Percentiles rank a stretch among this genome's conserved stretches.
Evolutionary conservation across 2,797 vertebrate species (phyloP).

Genomic region (Alcedo atthis): DNA sequence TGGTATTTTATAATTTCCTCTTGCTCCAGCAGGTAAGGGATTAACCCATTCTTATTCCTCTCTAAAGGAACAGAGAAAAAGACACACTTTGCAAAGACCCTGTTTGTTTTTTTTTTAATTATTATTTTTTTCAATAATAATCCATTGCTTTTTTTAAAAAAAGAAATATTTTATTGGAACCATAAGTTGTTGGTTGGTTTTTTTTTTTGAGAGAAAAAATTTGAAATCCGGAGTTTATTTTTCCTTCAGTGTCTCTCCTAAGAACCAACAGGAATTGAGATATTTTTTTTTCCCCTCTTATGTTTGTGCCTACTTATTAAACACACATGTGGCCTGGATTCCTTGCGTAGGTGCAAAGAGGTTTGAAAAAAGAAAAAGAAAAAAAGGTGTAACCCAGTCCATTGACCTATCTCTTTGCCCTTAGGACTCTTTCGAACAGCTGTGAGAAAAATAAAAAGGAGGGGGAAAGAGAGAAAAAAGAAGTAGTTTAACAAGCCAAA

Average conservation of each 20-base stretch:
- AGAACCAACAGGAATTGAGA: slow-evolving; percentile 77
- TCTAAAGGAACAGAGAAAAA: slow-evolving; percentile 63
- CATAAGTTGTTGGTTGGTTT: slow-evolving; percentile 66
- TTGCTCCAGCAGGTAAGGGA: slow-evolving; percentile 66
- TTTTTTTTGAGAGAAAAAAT: slow-evolving; percentile 67
- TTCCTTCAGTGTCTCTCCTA: slow-evolving; percentile 74
- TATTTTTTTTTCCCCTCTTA: slow-evolving; percentile 54
- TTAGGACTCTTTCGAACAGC: slow-evolving; percentile 82
- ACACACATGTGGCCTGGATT: slow-evolving; percentile 74
- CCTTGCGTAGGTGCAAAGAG: slow-evolving; percentile 73
- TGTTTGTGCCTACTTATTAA: slow-evolving; percentile 78
- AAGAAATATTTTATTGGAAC: slow-evolving; percentile 77
- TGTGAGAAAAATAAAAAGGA: slow-evolving; percentile 75
- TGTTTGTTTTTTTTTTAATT: background rate
- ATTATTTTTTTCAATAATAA: slow-evolving; percentile 6
- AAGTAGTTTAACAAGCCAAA: slow-evolving; percentile 78
- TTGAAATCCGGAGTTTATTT: slow-evolving; percentile 80
- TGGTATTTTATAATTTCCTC: slow-evolving; percentile 57
- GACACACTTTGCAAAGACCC: slow-evolving; percentile 13
- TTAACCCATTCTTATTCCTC: slow-evolving; percentile 61
- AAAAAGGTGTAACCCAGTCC: slow-evolving; percentile 72
- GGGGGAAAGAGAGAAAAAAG: slow-evolving; percentile 22
- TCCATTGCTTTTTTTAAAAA: slow-evolving; percentile 41
- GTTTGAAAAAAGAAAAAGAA: slow-evolving; percentile 11
- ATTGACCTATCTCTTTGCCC: slow-evolving; percentile 81